These are phyloP conservation scores for Stratiomys singularior DNA, from an alignment of 2,888 invertebrate species.

Conservation along the genomic window DNA sequence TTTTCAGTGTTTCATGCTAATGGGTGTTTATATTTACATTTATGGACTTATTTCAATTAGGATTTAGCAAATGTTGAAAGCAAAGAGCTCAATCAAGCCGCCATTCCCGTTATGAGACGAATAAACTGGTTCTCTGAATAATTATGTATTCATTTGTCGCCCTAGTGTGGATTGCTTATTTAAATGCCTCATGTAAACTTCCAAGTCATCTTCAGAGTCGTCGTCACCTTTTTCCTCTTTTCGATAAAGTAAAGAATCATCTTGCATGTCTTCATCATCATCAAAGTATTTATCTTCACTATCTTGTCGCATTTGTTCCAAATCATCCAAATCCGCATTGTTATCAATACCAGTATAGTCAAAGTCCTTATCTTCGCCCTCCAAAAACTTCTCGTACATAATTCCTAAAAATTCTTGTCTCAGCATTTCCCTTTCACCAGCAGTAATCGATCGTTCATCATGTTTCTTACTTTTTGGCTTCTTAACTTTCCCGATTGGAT, in stretches of 20 bases:
- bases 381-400: constrained; percentile 86
- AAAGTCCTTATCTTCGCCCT: constrained; percentile 83
- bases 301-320: constrained; percentile 79
- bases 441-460: constrained; percentile 66
- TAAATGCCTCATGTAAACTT: constrained; percentile 75
- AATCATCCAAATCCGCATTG: constrained; percentile 82
- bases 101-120: too few species aligned
- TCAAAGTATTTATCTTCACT: constrained; percentile 93
- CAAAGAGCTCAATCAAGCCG: too few species aligned
- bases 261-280: constrained; percentile 70
- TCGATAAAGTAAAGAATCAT: constrained; percentile 63
- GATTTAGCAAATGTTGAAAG: too few species aligned
- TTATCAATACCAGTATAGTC: constrained; percentile 85
- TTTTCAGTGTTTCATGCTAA: too few species aligned
- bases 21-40: too few species aligned
- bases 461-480: constrained; percentile 54
- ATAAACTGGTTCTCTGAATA: too few species aligned
- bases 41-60: too few species aligned
- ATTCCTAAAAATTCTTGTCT: constrained; percentile 83
- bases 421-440: constrained; percentile 73
- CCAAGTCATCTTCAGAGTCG: constrained; percentile 73
- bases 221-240: constrained; percentile 41
- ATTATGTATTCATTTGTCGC: constrained; percentile 2
- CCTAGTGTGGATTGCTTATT: constrained; percentile 54
- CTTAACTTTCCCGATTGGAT: constrained; percentile 53